Conservation (phyloP, 2,797 vertebrate genomes). For the Loriculus beryllinus region DNA sequence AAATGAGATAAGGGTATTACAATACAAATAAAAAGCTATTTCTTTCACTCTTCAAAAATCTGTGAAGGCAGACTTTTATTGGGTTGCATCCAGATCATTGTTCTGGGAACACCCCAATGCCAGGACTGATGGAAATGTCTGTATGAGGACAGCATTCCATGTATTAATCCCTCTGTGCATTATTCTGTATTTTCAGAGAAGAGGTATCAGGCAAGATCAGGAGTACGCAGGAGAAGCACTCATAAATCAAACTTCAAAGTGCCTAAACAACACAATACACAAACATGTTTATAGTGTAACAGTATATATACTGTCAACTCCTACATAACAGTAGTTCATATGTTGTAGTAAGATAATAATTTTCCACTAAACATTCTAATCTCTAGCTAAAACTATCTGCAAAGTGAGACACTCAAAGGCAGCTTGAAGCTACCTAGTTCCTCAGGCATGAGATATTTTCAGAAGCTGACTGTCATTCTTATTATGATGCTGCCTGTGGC, state of each 20-base stretch:
- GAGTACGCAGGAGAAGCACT: background rate
- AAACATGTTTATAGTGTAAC: background rate
- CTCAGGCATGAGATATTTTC: background rate
- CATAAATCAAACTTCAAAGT: background rate
- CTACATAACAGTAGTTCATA: background rate
- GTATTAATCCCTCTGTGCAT: rapidly evolving
- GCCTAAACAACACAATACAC: background rate
- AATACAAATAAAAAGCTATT: background rate
- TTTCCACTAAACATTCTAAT: background rate
- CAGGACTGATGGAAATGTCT: background rate
- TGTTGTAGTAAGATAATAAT: background rate
- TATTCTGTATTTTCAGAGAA: background rate
- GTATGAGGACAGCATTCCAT: background rate
- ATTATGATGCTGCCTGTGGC: background rate
- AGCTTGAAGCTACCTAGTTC: background rate
- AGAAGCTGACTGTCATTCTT: background rate
- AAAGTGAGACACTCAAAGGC: background rate
- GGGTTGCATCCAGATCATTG: background rate
- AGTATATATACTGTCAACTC: background rate
- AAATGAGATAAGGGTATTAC: background rate
- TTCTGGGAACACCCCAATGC: background rate
- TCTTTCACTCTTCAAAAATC: background rate
- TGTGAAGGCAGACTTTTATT: background rate
- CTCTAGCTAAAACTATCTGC: background rate
- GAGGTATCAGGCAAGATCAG: background rate